Base-by-base conservation (phyloP, 92 coral and sea anemone genomes). In the Palythoa heliodiscus region DNA sequence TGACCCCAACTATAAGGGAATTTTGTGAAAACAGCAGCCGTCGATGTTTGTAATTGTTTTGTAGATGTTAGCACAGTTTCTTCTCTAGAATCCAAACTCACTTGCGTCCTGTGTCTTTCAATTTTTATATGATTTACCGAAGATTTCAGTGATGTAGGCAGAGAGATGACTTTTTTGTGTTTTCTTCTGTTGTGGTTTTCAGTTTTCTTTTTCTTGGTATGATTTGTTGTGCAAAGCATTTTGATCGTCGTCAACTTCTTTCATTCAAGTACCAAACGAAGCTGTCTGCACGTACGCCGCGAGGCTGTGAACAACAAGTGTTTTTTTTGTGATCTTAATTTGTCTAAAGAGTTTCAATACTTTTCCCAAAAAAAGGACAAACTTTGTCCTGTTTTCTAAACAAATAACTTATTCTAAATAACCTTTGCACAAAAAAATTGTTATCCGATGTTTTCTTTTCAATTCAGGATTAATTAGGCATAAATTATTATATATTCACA, bases 121-220 rank as follows among this genome's bases (percentile, higher is more conserved):
- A 58, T 11, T n/a, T 39, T 24, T 6, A 6, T 10, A 24, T 68
- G 52, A 13, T 13, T 57, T 54, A 22, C 13, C 3, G 14, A 12
- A 57, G 73, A 40, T 39, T 43, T 20, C 52, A 8, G 17, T 78
- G 61, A 37, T 78, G 57, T 39, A 17, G 84, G 84, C 14, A 79
- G 40, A 20, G n/a, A 22, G n/a, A 12, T 29, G 12, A 43, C 23
- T 47, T 40, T 35, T 64, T 79, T 43, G 22, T 47, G 60, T 63
- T 2, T 23, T 17, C 39, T 6, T 58, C 19, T n/a, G 2, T 63
- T 17, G 19, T 1, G 16, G 14, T 43, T 79, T 22, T 66, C 11
- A 7, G 20, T 67, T 63, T 64, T 50, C 22, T 5, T 80, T 66
- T 24, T 9, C 74, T 66, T 52, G 2, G 54, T 1, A 11, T 20